Percentiles rank a stretch among this genome's conserved stretches.
phyloP scores from a whole-genome alignment of 2,888 invertebrate genomes.

The Nomada fabriciana region DNA sequence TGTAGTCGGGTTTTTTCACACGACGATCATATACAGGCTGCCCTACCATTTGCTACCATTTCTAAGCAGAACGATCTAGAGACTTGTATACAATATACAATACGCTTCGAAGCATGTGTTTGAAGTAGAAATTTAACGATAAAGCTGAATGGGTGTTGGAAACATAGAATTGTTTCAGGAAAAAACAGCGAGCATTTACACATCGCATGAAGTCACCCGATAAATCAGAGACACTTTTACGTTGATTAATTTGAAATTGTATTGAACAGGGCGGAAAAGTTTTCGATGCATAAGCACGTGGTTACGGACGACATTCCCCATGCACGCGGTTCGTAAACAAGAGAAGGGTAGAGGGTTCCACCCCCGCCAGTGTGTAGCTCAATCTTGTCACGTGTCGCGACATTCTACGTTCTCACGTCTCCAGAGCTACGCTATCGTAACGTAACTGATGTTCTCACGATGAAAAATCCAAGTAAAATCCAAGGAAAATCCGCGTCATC shows the following conservation, averaged over 20 bases:
- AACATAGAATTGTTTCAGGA: neutral
- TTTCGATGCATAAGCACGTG: constrained; percentile 38
- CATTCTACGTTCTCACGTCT: constrained; percentile 63
- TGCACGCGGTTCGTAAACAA: constrained; percentile 58
- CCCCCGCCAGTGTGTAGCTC: constrained; percentile 50
- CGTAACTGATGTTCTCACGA: constrained; percentile 53
- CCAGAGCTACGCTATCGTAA: constrained; percentile 58
- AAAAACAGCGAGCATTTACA: constrained; percentile 18
- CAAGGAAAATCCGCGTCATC: neutral
- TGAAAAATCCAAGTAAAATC: constrained; percentile 20
- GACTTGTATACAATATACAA: neutral
- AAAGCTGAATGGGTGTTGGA: neutral
- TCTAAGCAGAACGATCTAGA: constrained; percentile 13
- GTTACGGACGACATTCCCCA: constrained; percentile 24
- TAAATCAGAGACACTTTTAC: neutral
- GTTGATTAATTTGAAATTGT: constrained; percentile 42
- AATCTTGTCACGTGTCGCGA: constrained; percentile 57
- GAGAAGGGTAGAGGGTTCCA: constrained; percentile 28
- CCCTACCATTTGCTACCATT: constrained; percentile 53
- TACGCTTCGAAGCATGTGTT: neutral
- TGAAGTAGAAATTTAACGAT: neutral
- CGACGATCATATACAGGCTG: constrained; percentile 50
- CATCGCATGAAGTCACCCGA: neutral
- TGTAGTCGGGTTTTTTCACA: constrained; percentile 47
- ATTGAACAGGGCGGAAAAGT: neutral